phyloP scores from a whole-genome alignment of 2,888 invertebrate species.

The Pteria penguin region DNA sequence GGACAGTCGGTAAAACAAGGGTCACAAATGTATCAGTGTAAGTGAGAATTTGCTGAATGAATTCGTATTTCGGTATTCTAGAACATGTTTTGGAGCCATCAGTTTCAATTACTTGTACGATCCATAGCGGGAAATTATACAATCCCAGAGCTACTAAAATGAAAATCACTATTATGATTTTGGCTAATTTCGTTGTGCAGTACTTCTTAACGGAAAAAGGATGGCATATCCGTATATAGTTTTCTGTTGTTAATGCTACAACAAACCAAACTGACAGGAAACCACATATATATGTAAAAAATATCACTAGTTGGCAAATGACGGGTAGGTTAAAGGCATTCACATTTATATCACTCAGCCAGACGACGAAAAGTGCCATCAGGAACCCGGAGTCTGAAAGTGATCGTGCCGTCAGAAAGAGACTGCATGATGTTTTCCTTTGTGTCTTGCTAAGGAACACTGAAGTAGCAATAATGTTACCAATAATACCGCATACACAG shows the following conservation, averaged over 20 bases:
- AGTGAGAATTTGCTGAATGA: constrained; percentile 52
- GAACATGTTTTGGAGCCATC: constrained; percentile 42
- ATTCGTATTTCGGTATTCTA: constrained; percentile 40
- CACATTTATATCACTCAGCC: constrained; percentile 52
- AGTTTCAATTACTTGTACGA: constrained; percentile 26
- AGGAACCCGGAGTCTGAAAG: constrained; percentile 89
- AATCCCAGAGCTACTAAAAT: constrained; percentile 46
- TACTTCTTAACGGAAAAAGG: constrained; percentile 82
- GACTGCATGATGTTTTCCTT: constrained; percentile 87
- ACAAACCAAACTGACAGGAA: constrained; percentile 91
- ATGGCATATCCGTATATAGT: constrained; percentile 89
- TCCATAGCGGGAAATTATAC: constrained; percentile 67
- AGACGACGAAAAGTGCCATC: constrained; percentile 82
- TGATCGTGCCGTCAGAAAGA: constrained; percentile 88
- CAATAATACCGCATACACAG: constrained; percentile 84
- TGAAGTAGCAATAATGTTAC: constrained; percentile 87
- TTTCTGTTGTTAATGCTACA: constrained; percentile 90
- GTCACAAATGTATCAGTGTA: constrained; percentile 55
- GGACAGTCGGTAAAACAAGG: constrained; percentile 40
- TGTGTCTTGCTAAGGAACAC: constrained; percentile 88
- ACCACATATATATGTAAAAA: constrained; percentile 84
- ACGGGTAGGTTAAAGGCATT: constrained; percentile 77
- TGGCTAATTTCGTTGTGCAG: constrained; percentile 63
- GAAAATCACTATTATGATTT: constrained; percentile 49
- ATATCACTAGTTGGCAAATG: constrained; percentile 56